A percentile compares a stretch with the other conserved stretches of the same genome.
These are phyloP conservation scores for Carcharodon carcharias DNA, from an alignment of 2,797 vertebrate genomes.

Conservation along the genomic window DNA sequence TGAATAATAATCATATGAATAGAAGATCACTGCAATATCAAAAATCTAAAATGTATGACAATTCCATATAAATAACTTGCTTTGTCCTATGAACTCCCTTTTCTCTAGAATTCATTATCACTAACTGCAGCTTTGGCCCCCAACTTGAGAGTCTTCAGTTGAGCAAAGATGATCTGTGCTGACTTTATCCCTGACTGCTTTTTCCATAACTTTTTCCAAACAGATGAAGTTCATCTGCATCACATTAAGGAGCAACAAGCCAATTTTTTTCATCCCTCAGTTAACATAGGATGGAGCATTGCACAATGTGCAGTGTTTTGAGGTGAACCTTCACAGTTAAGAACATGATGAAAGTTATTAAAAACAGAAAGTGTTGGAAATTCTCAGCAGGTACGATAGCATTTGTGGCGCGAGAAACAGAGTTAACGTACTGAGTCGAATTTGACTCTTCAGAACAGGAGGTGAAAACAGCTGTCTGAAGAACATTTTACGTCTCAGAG, in stretches of 20 bases:
- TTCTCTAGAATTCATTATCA: not conserved
- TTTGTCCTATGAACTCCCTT: too few relatives aligned
- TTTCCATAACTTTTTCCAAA: not conserved
- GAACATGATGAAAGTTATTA: not conserved
- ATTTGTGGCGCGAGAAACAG: not conserved
- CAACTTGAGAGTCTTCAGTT: not conserved
- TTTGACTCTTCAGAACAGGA: too few relatives aligned
- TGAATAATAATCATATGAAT: not conserved
- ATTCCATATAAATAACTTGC: not conserved
- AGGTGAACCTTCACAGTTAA: not conserved
- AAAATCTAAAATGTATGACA: not conserved
- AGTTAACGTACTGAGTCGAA: too few relatives aligned
- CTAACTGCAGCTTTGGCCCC: not conserved
- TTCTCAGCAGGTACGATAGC: not conserved
- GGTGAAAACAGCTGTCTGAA: too few relatives aligned
- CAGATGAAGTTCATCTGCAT: not conserved
- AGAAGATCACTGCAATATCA: not conserved
- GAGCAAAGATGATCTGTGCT: not conserved
- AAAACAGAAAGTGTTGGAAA: not conserved
- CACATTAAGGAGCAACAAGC: not conserved
- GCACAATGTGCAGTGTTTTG: not conserved
- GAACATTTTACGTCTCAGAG: too few relatives aligned
- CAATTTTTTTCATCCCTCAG: not conserved
- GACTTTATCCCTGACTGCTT: not conserved
- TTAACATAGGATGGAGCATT: not conserved